These are phyloP conservation scores for Lagopus muta DNA, from an alignment of 2,113 vertebrate species.

Conservation along the genomic window DNA sequence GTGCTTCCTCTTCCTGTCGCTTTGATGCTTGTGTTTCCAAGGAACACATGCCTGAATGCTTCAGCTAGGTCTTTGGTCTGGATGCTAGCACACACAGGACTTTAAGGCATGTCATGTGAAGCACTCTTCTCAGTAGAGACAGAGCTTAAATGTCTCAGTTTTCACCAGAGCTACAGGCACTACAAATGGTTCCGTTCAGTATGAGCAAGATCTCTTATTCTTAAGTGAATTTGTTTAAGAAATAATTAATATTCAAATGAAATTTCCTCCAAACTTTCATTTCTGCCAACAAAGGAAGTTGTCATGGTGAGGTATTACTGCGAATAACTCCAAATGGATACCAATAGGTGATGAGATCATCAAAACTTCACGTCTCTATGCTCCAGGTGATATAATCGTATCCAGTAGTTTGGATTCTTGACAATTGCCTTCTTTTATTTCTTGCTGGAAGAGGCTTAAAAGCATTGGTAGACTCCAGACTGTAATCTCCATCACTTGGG, in stretches of 20 bases:
- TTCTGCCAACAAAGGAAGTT: slow-evolving; percentile 24
- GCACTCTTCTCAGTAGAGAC: neutral
- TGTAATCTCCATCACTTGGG: neutral
- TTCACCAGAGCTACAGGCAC: neutral
- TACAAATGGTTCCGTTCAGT: neutral
- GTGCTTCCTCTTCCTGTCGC: neutral
- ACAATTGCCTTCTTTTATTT: neutral
- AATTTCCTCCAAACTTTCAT: slow-evolving; percentile 42
- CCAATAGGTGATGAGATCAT: neutral
- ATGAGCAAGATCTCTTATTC: neutral
- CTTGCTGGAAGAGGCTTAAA: neutral
- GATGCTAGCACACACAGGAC: neutral
- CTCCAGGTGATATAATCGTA: neutral
- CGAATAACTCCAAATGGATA: neutral
- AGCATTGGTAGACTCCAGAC: neutral
- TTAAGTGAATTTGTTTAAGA: neutral
- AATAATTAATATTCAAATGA: slow-evolving; percentile 54
- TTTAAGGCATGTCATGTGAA: neutral
- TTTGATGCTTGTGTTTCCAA: neutral
- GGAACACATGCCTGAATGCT: neutral
- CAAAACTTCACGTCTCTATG: neutral
- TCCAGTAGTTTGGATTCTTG: neutral
- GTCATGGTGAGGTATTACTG: neutral
- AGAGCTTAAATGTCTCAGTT: neutral
- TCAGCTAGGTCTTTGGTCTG: neutral